phyloP scores from a whole-genome alignment of 2,888 invertebrate genomes.

The Agrotis clavis region DNA sequence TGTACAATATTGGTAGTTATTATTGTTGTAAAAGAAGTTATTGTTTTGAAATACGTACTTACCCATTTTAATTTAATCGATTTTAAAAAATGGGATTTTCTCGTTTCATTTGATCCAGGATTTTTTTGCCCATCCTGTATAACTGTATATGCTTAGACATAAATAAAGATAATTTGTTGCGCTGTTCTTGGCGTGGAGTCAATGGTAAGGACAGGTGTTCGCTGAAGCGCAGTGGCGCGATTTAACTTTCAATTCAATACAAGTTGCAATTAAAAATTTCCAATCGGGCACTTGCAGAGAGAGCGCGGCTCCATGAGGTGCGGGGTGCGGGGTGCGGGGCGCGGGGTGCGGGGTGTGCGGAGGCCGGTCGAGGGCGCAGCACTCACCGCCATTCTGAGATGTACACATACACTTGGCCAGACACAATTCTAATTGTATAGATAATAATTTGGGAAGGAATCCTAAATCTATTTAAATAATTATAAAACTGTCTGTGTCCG shows the following conservation, averaged over 20 bases:
- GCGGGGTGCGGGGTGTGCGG: background rate
- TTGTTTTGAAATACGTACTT: no score
- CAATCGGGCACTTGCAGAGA: conserved; percentile 18
- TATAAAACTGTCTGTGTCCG: no score
- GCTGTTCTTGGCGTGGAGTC: background rate
- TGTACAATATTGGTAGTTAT: no score
- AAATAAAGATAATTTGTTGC: no score
- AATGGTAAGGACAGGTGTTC: conserved; percentile 15
- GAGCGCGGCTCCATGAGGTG: background rate
- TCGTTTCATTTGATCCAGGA: no score
- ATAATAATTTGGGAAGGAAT: no score
- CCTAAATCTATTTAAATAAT: no score
- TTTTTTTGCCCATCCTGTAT: no score
- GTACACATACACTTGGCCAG: background rate
- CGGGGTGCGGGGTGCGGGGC: background rate
- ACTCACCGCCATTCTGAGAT: background rate
- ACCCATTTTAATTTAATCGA: no score
- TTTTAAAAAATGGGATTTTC: no score
- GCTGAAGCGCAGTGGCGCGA: conserved; percentile 5
- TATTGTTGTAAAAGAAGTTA: no score
- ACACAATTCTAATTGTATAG: background rate
- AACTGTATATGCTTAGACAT: no score
- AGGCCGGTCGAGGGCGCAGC: background rate
- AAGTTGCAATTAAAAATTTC: conserved; percentile 41
- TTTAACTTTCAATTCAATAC: conserved; percentile 30